Percentiles rank a stretch among this genome's conserved stretches.
phyloP scores from a whole-genome alignment of 2,797 vertebrate genomes.

The Gambelia wislizenii region DNA sequence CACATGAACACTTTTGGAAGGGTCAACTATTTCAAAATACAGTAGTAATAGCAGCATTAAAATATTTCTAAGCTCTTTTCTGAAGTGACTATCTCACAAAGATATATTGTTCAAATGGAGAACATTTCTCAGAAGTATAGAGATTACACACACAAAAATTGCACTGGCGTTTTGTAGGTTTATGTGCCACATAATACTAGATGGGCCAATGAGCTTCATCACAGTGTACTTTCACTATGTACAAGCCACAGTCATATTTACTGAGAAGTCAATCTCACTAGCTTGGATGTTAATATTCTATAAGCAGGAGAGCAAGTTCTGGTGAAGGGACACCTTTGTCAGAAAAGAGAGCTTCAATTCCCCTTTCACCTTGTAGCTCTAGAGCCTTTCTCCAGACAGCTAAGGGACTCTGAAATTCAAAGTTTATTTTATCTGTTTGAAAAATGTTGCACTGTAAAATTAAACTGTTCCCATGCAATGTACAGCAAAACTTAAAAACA shows the following conservation, averaged over 20 bases:
- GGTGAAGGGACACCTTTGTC: neutral
- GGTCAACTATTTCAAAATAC: neutral
- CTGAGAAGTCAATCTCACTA: neutral
- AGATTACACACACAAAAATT: neutral
- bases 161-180: neutral
- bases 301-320: neutral
- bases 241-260: neutral
- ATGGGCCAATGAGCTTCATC: neutral
- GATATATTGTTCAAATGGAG: neutral
- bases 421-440: neutral
- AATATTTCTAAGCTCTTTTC: neutral
- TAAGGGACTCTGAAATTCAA: neutral
- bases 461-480: too few relatives aligned
- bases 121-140: neutral
- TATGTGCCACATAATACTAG: neutral
- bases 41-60: neutral
- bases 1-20: neutral
- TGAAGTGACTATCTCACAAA: neutral
- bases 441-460: neutral
- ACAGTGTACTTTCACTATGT: neutral
- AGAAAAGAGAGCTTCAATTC: neutral
- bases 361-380: too few relatives aligned
- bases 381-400: too few relatives aligned
- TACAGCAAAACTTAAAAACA: too few relatives aligned
- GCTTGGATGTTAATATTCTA: neutral